Conservation (phyloP, 2,888 invertebrate genomes). For the Dendrolimus pini region DNA sequence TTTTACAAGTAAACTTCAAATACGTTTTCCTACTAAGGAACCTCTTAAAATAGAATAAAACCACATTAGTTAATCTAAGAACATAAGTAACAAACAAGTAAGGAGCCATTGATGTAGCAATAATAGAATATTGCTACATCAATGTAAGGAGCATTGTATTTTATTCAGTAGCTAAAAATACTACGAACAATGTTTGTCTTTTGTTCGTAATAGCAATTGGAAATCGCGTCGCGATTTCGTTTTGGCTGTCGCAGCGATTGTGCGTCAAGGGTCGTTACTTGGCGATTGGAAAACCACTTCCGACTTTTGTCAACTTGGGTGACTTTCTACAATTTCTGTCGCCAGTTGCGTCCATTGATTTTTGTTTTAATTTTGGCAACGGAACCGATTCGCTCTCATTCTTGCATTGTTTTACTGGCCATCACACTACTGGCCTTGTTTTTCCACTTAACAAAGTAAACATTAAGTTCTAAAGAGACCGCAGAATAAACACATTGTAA, state of each 20-base stretch:
- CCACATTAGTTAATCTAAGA: no score
- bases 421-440: constrained; percentile 15
- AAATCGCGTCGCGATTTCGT: constrained; percentile 6
- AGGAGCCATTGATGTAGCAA: no score
- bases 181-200: background rate
- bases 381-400: constrained; percentile 49
- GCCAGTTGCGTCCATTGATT: constrained; percentile 13
- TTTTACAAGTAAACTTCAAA: no score
- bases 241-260: constrained; percentile 25
- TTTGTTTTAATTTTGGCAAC: constrained; percentile 22
- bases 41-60: no score
- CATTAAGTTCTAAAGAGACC: background rate
- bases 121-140: no score
- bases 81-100: no score
- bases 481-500: no score
- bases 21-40: no score
- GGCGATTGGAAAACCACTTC: constrained; percentile 56
- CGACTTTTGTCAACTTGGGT: constrained; percentile 65
- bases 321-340: constrained; percentile 47
- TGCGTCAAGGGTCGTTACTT: constrained; percentile 60
- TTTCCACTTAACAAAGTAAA: background rate
- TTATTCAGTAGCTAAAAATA: background rate
- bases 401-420: constrained; percentile 8
- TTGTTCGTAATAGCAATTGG: background rate
- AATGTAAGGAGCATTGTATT: background rate